These are phyloP conservation scores for Octonoba sinensis DNA, from an alignment of 2,888 invertebrate genomes.

Conservation along the genomic window DNA sequence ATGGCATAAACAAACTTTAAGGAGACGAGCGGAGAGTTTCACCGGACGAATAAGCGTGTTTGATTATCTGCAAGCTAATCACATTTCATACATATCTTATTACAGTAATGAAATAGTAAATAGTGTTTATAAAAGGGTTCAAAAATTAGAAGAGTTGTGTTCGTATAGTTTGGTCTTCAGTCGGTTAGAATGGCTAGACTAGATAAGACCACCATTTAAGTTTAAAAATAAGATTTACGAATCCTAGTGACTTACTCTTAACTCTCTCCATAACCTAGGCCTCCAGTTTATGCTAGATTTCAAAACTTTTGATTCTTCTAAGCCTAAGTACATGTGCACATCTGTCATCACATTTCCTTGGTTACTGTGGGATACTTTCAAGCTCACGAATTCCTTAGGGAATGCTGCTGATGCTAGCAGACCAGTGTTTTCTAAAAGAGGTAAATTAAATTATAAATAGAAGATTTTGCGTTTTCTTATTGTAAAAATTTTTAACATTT, in stretches of 20 bases:
- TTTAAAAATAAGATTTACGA: too few species aligned
- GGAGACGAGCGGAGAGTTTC: too few species aligned
- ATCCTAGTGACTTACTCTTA: conserved; percentile 27
- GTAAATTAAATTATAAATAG: background rate
- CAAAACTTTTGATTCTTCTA: conserved; percentile 43
- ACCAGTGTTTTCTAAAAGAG: conserved; percentile 33
- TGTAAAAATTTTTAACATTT: background rate
- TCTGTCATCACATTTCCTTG: conserved; percentile 26
- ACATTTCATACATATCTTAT: too few species aligned
- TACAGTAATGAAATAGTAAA: too few species aligned
- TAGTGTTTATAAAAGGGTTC: too few species aligned
- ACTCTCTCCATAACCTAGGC: conserved; percentile 42
- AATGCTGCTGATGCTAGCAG: conserved; percentile 43
- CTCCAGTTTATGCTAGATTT: conserved; percentile 53
- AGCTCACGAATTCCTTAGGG: conserved; percentile 29
- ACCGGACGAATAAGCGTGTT: too few species aligned
- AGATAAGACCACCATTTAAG: too few species aligned
- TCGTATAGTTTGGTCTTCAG: too few species aligned
- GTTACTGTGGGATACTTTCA: conserved; percentile 41
- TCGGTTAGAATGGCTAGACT: too few species aligned
- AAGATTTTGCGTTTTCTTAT: background rate
- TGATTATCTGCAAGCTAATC: too few species aligned
- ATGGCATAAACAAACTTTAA: too few species aligned
- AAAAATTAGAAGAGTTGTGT: too few species aligned
- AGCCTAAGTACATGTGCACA: conserved; percentile 29